These are phyloP conservation scores for Calypte anna DNA, from an alignment of 2,113 vertebrate species.

Conservation along the genomic window DNA sequence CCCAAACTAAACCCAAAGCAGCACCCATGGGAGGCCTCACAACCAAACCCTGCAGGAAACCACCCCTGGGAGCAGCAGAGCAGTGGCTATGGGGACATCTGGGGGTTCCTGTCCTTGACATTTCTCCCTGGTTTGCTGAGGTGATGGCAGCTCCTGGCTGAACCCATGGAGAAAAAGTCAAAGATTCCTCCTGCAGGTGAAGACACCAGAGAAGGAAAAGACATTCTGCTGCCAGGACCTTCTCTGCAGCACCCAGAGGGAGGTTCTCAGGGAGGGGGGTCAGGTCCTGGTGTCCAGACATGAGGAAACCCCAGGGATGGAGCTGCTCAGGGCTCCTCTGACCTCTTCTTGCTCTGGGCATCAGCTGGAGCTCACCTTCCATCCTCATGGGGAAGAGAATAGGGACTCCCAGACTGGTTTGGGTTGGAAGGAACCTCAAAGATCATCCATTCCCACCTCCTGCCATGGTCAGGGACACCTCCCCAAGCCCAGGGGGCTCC, in stretches of 20 bases:
- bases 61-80: neutral
- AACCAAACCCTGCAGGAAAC: neutral
- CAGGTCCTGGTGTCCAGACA: rapidly evolving
- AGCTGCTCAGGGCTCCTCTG: neutral
- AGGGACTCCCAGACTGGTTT: no score
- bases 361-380: neutral
- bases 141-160: neutral
- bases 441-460: no score
- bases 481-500: no score
- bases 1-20: neutral
- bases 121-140: neutral
- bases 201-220: neutral
- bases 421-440: no score
- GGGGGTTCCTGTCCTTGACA: neutral
- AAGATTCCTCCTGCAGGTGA: neutral
- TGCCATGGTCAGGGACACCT: no score
- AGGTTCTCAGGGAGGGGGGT: neutral
- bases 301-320: neutral
- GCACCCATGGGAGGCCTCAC: neutral
- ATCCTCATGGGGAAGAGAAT: neutral
- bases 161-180: neutral
- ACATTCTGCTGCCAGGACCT: neutral
- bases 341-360: neutral
- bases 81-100: neutral
- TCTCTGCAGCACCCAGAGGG: neutral